A percentile compares a stretch with the other conserved stretches of the same genome.
Evolutionary conservation across 1,140 invertebrate species (phyloP).

Genomic region (Tetramorium alpestre): DNA sequence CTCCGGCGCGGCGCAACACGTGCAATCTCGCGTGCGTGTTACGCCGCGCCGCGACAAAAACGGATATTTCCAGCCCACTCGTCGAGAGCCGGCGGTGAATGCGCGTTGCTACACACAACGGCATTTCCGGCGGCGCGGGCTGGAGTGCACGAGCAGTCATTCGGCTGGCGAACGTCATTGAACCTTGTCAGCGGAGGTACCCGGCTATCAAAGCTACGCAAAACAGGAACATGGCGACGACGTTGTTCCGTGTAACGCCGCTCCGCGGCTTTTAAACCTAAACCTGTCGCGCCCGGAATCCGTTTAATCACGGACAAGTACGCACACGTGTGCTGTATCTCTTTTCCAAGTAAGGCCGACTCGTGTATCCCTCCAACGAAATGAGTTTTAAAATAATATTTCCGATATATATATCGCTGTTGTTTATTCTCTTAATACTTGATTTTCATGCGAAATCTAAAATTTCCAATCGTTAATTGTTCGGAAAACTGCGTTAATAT

Average conservation of each 20-base stretch:
- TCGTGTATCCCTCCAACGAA: not conserved
- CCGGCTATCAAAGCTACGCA: slow-evolving; percentile 60
- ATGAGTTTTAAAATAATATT: not conserved
- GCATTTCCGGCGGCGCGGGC: slow-evolving; percentile 14
- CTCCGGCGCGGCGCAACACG: not conserved
- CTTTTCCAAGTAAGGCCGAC: not conserved
- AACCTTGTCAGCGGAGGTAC: slow-evolving; percentile 25
- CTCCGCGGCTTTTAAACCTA: slow-evolving; percentile 1
- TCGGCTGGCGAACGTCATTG: slow-evolving; percentile 50
- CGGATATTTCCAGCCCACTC: slow-evolving; percentile 30
- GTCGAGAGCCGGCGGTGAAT: not conserved
- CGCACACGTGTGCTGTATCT: not conserved
- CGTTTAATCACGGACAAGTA: not conserved
- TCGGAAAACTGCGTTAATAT: not conserved
- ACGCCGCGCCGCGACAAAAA: not conserved
- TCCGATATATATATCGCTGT: not conserved
- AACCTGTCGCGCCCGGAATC: not conserved
- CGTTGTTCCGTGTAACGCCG: slow-evolving; percentile 46
- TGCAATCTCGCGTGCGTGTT: slow-evolving; percentile 17
- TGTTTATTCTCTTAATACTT: not conserved
- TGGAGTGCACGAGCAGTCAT: slow-evolving; percentile 43
- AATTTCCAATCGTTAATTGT: not conserved
- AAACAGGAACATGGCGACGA: slow-evolving; percentile 54
- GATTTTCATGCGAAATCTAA: not conserved
- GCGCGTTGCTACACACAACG: slow-evolving; percentile 20